Evolutionary conservation across 2,797 vertebrate species (phyloP), one percentile per base, ranked within the genome.

Genomic region (Otolemur crassicaudatus): DNA sequence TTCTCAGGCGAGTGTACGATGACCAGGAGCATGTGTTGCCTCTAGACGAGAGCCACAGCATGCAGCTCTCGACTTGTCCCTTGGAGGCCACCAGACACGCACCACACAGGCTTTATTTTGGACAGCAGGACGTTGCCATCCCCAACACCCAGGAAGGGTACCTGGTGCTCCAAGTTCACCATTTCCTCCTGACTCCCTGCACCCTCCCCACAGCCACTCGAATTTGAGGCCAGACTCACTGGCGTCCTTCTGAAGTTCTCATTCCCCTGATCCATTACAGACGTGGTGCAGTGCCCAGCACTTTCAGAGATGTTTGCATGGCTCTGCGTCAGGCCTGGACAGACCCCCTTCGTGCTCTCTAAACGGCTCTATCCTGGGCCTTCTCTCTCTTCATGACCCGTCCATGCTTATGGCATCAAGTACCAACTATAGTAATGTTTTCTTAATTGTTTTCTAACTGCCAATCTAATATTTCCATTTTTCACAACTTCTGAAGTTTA

Each of bases 371-470:
- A 23, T n/a, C 79, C 27, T 82, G 27, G 9, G 0, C 4, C 16
- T 76, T 77, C 11, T 83, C 37, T 43, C 49, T 81, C 49, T 75
- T 37, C 10, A 22, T 65, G 43, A 90, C 27, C 13, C 70, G 25
- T 12, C 4, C 10, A 40, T 0, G 4, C 4, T 25, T 72, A 6
- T 37, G 29, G 29, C 23, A 73, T 94, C 61, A 91, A 29, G 58
- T n/a, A 70, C 60, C 40, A 85, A 17, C 16, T 58, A 20, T n/a
- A 17, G 34, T 34, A 82, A 69, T 96, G n/a, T 53, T 96, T 40
- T 49, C 65, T 69, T 34, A 84, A 91, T 90, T 91, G 58, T 89
- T 20, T 91, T 83, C 60, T 61, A 72, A 72, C 60, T 87, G 77
- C 53, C 25, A 73, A 73, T 11, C 27, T 82, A 49, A 20, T 13